A percentile compares a stretch with the other conserved stretches of the same genome.
Conservation (phyloP, 2,797 vertebrate genomes). For the Stomatorhinus walkeri region DNA sequence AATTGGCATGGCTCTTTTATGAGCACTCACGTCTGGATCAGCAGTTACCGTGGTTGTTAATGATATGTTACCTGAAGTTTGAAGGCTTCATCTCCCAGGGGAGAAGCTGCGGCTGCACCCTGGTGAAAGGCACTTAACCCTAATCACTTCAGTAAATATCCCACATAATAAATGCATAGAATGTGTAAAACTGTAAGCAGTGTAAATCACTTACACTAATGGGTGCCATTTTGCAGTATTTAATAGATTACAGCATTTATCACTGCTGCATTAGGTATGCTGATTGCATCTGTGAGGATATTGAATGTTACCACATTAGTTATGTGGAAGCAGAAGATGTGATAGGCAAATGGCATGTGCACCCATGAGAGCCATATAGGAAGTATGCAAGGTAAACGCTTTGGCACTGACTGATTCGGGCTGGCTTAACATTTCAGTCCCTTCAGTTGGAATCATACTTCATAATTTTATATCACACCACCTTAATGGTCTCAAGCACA, state of each 20-base stretch:
- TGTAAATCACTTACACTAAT: conserved; percentile 11
- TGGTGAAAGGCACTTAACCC: not conserved
- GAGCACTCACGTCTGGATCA: not conserved
- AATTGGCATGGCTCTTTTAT: not conserved
- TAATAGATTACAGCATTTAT: conserved; percentile 10
- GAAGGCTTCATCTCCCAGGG: not conserved
- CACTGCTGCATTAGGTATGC: not conserved
- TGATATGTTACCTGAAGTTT: not conserved
- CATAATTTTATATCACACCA: not conserved
- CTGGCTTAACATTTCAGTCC: not conserved
- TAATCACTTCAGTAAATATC: not conserved
- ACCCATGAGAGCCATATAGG: not conserved
- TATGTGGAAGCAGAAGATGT: not conserved
- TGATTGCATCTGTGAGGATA: conserved; percentile 13
- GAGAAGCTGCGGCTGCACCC: not conserved
- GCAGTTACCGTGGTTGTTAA: not conserved
- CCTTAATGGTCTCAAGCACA: not conserved
- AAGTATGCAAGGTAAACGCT: not conserved
- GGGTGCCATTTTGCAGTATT: conserved; percentile 8
- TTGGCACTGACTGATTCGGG: not conserved
- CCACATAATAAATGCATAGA: not conserved
- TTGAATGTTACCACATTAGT: not conserved
- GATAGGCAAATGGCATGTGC: not conserved
- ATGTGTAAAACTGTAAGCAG: not conserved
- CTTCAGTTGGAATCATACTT: not conserved